These are phyloP conservation scores for Trachelus iudaicus DNA, from an alignment of 2,888 invertebrate species.

Conservation along the genomic window DNA sequence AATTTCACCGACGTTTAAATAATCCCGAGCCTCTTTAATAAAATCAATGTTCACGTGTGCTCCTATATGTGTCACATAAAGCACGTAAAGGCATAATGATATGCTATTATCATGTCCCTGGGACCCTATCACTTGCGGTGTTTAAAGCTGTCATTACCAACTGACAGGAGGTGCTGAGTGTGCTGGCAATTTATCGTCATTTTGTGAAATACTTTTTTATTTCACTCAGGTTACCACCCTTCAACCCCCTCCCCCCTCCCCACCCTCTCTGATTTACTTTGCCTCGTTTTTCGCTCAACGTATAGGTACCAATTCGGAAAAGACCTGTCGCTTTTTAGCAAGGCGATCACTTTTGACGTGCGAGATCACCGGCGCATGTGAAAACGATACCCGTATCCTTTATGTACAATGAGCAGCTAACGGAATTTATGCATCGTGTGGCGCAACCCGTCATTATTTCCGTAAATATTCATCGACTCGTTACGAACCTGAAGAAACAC, in stretches of 20 bases:
- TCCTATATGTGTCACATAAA: conserved; percentile 35
- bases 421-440: neutral
- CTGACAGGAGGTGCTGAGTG: conserved; percentile 23
- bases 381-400: neutral
- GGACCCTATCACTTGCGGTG: conserved; percentile 37
- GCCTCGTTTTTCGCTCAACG: neutral
- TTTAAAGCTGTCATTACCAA: conserved; percentile 41
- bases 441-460: neutral
- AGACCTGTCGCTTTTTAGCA: neutral
- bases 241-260: no score
- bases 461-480: conserved; percentile 3
- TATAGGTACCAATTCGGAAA: neutral
- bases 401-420: neutral
- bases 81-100: conserved; percentile 32
- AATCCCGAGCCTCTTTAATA: neutral
- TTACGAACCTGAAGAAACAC: neutral
- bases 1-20: neutral
- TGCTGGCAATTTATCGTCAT: neutral
- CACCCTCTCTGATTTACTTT: neutral
- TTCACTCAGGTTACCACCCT: neutral
- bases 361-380: neutral
- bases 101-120: conserved; percentile 40
- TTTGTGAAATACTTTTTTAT: conserved; percentile 2
- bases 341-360: neutral
- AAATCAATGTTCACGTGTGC: conserved; percentile 12